phyloP scores from a whole-genome alignment of 1,140 invertebrate genomes.

The Zaprionus taronus region DNA sequence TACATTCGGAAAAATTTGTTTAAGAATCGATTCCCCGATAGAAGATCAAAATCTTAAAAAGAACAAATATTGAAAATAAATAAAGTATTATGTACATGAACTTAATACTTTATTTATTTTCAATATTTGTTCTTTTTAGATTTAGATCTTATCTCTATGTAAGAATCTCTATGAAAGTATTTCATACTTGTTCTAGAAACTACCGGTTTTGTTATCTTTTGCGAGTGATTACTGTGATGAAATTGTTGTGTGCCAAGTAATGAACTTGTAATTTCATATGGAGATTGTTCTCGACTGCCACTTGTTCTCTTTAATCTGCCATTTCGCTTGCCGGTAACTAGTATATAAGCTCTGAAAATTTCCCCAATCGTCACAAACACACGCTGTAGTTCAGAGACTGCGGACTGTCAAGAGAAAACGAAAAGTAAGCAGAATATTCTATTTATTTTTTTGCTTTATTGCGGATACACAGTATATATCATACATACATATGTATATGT shows the following conservation, averaged over 20 bases:
- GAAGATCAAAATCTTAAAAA: too few relatives aligned
- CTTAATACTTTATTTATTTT: too few relatives aligned
- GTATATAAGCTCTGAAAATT: not conserved
- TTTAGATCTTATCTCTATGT: too few relatives aligned
- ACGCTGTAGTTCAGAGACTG: not conserved
- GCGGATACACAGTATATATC: not conserved
- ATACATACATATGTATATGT: not conserved
- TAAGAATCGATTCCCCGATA: too few relatives aligned
- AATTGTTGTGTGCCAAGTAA: not conserved
- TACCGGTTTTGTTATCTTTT: not conserved
- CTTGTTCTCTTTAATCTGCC: not conserved
- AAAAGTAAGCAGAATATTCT: slow-evolving; percentile 1
- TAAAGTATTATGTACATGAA: too few relatives aligned
- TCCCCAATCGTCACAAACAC: not conserved
- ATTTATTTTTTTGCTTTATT: not conserved
- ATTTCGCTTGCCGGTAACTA: not conserved
- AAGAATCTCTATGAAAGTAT: too few relatives aligned
- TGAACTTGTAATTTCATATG: not conserved
- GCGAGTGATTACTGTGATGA: not conserved
- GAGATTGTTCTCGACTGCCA: not conserved
- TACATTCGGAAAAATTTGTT: too few relatives aligned
- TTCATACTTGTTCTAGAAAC: not conserved
- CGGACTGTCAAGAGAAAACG: not conserved
- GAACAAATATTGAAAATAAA: too few relatives aligned
- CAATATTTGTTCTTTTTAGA: too few relatives aligned